phyloP scores from a whole-genome alignment of 1,140 invertebrate genomes.

The Hycleus phaleratus region DNA sequence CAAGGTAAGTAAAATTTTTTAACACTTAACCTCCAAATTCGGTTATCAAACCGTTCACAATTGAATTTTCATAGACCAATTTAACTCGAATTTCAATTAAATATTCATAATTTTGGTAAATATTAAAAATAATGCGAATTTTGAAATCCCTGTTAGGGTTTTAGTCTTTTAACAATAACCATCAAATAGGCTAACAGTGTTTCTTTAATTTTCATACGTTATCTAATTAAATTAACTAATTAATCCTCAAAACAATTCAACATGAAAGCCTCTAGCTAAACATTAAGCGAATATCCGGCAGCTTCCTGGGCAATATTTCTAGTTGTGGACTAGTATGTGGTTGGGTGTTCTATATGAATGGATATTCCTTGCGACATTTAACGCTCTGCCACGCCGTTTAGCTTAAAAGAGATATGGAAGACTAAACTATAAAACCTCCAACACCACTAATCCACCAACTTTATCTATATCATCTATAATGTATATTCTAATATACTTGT shows the following conservation, averaged over 20 bases:
- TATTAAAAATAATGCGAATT: no score
- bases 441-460: slow-evolving; percentile 18
- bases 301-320: slow-evolving; percentile 26
- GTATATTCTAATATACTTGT: slow-evolving; percentile 8
- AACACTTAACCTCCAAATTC: no score
- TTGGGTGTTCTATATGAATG: slow-evolving; percentile 27
- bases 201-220: neutral
- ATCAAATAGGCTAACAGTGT: no score
- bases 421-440: slow-evolving; percentile 32
- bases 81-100: no score
- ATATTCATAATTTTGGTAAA: no score
- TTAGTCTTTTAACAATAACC: no score
- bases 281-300: slow-evolving; percentile 27
- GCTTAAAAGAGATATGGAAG: neutral
- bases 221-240: slow-evolving; percentile 4
- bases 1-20: no score
- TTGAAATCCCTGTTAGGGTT: no score
- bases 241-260: slow-evolving; percentile 10
- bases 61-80: no score
- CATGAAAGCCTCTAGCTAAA: slow-evolving; percentile 2
- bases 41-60: no score
- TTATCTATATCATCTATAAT: slow-evolving; percentile 18
- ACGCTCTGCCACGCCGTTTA: slow-evolving; percentile 20
- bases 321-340: slow-evolving; percentile 29
- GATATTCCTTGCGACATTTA: slow-evolving; percentile 36